Base-by-base conservation (phyloP, 2,888 invertebrate genomes). In the Dynastes tityus region DNA sequence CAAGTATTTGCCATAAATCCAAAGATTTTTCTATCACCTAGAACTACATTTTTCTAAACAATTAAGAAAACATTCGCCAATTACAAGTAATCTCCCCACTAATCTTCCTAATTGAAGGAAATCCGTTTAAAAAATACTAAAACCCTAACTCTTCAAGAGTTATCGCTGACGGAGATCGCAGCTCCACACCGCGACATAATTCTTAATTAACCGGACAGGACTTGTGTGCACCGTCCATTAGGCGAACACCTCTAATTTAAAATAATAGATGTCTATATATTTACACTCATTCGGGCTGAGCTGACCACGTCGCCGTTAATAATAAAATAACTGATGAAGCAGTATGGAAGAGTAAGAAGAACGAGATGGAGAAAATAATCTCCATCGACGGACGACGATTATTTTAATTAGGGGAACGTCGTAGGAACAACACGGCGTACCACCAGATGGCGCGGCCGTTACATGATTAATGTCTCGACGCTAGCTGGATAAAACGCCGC, bases 151-250 rank as follows among this genome's bases (percentile, higher is more conserved):
- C 51, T 51, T 51, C 68, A 68, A 27, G 49, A 68, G 32, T 68
- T 68, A 68, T 68, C 68, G 68, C 9, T 29, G 22, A 51, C 29
- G 45, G 29, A 49, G 27, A 68, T 68, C 68, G 29, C 11, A 51
- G 68, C 51, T 51, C 51, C 29, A 27, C 68, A 16, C 61, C 16
- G 9, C 58, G 58, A 73, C 73, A 73, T 73, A 73, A 55, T 73
- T 73, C 73, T 73, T 73, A 73, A 73, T 73, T 73, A 73, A 73
- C 73, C 58, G 58, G 40, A 73, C 58, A 73, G 58, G 58, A 55
- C 73, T 37, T 58, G 61, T 58, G 58, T 73, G 40, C 27, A n/a
- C 11, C 61, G 73, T 58, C 73, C 73, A 73, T 73, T 73, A 73
- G 40, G 45, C 16, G 58, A 73, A 73, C 73, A 61, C 58, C 73